phyloP scores from a whole-genome alignment of 2,888 invertebrate genomes.

The Agriopis marginaria region DNA sequence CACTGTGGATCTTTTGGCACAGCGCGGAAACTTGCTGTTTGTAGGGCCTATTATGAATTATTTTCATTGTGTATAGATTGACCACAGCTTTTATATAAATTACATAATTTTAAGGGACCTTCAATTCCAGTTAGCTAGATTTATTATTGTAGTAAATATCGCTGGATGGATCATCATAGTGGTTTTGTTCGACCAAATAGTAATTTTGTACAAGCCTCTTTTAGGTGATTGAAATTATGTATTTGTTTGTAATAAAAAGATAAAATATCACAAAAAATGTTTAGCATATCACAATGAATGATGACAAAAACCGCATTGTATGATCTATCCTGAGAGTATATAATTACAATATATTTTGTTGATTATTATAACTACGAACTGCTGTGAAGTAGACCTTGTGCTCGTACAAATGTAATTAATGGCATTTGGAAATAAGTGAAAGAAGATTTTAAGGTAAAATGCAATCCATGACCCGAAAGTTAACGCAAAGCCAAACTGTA shows the following conservation, averaged over 20 bases:
- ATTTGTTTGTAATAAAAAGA: constrained; percentile 77
- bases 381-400: constrained; percentile 78
- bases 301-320: constrained; percentile 66
- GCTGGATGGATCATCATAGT: constrained; percentile 75
- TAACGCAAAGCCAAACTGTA: constrained; percentile 79
- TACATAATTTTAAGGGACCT: constrained; percentile 86
- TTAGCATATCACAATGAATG: constrained; percentile 81
- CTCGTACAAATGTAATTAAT: constrained; percentile 75
- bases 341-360: constrained; percentile 83
- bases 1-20: too few species aligned
- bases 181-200: constrained; percentile 83
- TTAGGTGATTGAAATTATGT: constrained; percentile 73
- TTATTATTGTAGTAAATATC: constrained; percentile 83
- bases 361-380: constrained; percentile 77
- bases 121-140: constrained; percentile 86
- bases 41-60: too few species aligned
- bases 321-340: constrained; percentile 76
- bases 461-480: constrained; percentile 71
- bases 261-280: constrained; percentile 80
- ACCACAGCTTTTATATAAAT: constrained; percentile 79
- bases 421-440: constrained; percentile 86
- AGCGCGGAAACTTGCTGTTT: too few species aligned
- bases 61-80: constrained; percentile 64
- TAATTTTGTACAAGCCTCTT: constrained; percentile 81
- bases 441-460: constrained; percentile 67